Conservation (phyloP, 1,140 invertebrate species). For the Planococcus citri region DNA sequence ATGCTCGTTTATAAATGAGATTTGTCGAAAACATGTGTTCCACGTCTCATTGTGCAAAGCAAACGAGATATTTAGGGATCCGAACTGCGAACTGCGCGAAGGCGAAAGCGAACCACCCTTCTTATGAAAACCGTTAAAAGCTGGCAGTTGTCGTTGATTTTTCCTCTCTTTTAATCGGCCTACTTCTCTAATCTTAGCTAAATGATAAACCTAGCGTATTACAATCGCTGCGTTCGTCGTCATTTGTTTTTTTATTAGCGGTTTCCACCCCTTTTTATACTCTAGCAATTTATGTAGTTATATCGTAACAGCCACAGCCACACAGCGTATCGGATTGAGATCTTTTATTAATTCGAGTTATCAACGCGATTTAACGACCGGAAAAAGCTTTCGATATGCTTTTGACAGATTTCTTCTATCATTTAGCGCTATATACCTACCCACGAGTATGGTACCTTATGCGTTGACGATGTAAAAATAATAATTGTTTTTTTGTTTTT, state of each 20-base stretch:
- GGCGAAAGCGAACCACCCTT: too few relatives aligned
- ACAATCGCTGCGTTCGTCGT: background rate
- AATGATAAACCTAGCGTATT: conserved; percentile 1
- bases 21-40: conserved; percentile 21
- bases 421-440: too few relatives aligned
- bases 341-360: conserved; percentile 4
- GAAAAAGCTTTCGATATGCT: too few relatives aligned
- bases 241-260: conserved; percentile 4
- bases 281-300: too few relatives aligned
- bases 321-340: background rate
- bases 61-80: conserved; percentile 1
- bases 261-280: background rate
- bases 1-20: conserved; percentile 22
- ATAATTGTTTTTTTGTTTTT: too few relatives aligned
- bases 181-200: background rate
- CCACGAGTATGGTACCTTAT: too few relatives aligned
- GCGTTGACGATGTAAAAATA: too few relatives aligned
- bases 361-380: background rate
- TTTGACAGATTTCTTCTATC: too few relatives aligned
- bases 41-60: background rate
- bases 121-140: conserved; percentile 7
- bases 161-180: conserved; percentile 1
- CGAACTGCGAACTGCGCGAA: too few relatives aligned
- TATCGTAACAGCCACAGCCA: too few relatives aligned
- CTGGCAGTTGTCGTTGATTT: background rate